Base-by-base conservation (phyloP, 2,888 invertebrate species). In the Tetranychus truncatus region DNA sequence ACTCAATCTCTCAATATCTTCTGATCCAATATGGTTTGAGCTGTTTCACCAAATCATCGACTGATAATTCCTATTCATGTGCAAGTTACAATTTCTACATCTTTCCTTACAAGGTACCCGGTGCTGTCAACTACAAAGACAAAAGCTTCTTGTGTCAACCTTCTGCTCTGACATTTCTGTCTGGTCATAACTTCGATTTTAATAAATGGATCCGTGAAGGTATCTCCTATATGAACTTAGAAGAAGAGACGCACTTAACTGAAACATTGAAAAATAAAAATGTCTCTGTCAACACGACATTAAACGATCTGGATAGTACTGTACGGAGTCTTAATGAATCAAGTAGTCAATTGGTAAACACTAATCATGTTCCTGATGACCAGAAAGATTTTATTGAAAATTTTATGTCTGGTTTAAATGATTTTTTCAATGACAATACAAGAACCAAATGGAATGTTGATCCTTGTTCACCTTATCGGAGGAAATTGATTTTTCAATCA, bases 121-220 rank as follows among this genome's bases (percentile, higher is more conserved):
- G 44, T 73, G 21, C 65, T 18, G 8, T n/a, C 6, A 34, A 11
- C 15, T n/a, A 65, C 9, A 65, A 18, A 55, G 75, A 75, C n/a
- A 71, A 74, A 20, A 66, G 66, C 75, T 77, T 77, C 77, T 75
- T 55, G 45, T 80, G 81, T 72, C 80, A 84, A 83, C 80, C 89
- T 78, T 89, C 91, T 0, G 88, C 88, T 78, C 86, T 93, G 78
- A 87, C 89, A 77, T 93, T 93, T 81, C 82, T 93, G 75, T 86
- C 87, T 6, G 84, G 86, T 24, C 88, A 90, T 81, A 89, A 89
- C 11, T 92, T 93, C 84, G 90, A 93, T 83, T 93, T 93, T 81
- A 92, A 92, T 82, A 92, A 92, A 83, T 83, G 91, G 15, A 89
- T 92, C 80, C 87, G 85, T 81, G 86, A 88, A 81, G 90, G 89